Conservation (phyloP, 2,797 vertebrate genomes). For the Tragelaphus oryx region DNA sequence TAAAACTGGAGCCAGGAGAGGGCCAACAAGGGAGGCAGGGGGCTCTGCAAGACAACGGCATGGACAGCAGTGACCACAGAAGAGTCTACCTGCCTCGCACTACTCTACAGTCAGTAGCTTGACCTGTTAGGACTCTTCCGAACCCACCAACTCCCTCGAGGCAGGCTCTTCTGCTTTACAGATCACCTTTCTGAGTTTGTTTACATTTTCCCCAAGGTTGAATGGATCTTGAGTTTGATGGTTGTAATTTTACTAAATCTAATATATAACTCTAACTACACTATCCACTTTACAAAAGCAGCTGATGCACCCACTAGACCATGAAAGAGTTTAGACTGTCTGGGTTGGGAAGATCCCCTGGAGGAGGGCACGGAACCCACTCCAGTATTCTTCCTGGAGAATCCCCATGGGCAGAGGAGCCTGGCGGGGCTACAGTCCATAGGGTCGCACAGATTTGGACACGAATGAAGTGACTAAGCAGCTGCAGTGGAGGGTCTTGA, state of each 20-base stretch:
- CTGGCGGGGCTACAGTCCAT: neutral
- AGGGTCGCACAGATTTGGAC: neutral
- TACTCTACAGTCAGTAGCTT: neutral
- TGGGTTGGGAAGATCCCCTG: neutral
- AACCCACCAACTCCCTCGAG: neutral
- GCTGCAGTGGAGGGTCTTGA: neutral
- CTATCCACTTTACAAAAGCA: neutral
- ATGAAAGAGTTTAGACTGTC: neutral
- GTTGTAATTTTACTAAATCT: neutral
- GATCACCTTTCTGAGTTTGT: neutral
- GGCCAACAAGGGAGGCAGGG: neutral
- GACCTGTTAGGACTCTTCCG: neutral
- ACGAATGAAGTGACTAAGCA: neutral
- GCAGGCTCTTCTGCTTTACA: neutral
- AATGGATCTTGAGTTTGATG: neutral
- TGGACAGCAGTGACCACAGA: fast-evolving
- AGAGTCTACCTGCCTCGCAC: neutral
- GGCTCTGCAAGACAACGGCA: neutral
- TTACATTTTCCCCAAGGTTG: neutral
- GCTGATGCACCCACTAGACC: neutral
- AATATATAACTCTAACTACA: neutral
- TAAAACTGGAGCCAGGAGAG: neutral
- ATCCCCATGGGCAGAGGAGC: neutral
- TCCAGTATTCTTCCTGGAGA: neutral
- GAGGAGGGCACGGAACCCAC: neutral